Evolutionary conservation across 2,113 vertebrate genomes (phyloP).

Genomic region (Puntigrus tetrazona): DNA sequence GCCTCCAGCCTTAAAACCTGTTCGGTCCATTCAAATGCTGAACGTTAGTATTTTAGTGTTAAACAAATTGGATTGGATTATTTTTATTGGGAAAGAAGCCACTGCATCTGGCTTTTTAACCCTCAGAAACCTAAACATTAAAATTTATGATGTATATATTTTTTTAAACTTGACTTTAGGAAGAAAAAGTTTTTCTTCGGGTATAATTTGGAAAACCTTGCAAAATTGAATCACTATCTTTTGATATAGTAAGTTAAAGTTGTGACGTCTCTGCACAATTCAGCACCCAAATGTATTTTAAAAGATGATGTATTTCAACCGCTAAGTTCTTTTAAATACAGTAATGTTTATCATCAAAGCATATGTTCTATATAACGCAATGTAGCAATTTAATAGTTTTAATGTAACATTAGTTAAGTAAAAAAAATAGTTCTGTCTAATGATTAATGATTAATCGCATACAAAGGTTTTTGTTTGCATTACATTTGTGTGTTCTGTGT

Average conservation of each 20-base stretch:
- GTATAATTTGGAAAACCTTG: neutral
- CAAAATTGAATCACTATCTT: neutral
- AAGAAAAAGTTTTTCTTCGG: neutral
- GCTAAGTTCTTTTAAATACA: neutral
- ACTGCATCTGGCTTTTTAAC: neutral
- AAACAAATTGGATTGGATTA: neutral
- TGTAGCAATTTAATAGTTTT: neutral
- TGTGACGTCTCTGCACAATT: neutral
- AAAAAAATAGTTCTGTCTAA: no score
- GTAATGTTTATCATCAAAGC: neutral
- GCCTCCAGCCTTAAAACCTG: slow-evolving; percentile 6
- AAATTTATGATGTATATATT: neutral
- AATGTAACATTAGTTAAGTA: no score
- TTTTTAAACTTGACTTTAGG: neutral
- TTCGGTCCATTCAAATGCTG: neutral
- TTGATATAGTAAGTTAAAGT: neutral
- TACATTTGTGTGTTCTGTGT: no score
- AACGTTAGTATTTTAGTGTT: slow-evolving; percentile 10
- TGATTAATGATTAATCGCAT: no score
- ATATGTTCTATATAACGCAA: neutral
- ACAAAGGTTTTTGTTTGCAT: no score
- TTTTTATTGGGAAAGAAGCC: neutral
- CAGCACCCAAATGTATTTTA: neutral
- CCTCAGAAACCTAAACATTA: neutral
- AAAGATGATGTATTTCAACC: no score